Conservation (phyloP, 2,888 invertebrate species). For the Cheilosia urbana region DNA sequence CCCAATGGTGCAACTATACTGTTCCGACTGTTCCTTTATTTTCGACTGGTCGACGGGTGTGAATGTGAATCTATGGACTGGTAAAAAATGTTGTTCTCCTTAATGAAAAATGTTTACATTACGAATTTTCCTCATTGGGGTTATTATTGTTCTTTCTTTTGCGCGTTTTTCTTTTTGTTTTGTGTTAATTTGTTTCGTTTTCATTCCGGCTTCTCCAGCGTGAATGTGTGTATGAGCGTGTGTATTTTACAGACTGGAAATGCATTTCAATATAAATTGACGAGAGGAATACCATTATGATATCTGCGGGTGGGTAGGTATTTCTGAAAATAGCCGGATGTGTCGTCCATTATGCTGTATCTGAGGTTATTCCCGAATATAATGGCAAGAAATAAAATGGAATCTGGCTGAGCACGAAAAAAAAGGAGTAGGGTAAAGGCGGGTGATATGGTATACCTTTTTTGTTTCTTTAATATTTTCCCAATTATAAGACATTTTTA, state of each 20-base stretch:
- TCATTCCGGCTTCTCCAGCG: conserved; percentile 22
- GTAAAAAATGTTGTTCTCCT: conserved; percentile 58
- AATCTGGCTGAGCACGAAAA: conserved; percentile 11
- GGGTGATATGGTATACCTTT: no score
- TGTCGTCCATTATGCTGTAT: conserved; percentile 58
- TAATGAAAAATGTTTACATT: conserved; percentile 74
- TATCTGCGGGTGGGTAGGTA: conserved; percentile 2
- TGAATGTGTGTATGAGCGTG: not conserved
- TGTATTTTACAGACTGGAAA: conserved; percentile 28
- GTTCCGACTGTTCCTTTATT: no score
- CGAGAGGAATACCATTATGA: conserved; percentile 68
- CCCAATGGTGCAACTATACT: conserved; percentile 4
- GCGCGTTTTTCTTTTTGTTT: conserved; percentile 16
- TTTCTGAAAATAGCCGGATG: conserved; percentile 18
- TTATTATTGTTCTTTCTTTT: conserved; percentile 51
- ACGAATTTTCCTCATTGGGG: conserved; percentile 58
- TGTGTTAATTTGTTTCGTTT: conserved; percentile 54
- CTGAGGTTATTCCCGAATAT: conserved; percentile 65
- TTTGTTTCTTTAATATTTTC: no score
- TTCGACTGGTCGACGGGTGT: conserved; percentile 1
- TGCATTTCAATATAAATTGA: conserved; percentile 71
- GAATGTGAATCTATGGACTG: conserved; percentile 19
- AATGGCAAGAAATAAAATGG: conserved; percentile 63
- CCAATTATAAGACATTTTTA: no score
- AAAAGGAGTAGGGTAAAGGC: no score